These are phyloP conservation scores for Oreochromis aureus DNA, from an alignment of 2,113 vertebrate genomes.

Conservation along the genomic window DNA sequence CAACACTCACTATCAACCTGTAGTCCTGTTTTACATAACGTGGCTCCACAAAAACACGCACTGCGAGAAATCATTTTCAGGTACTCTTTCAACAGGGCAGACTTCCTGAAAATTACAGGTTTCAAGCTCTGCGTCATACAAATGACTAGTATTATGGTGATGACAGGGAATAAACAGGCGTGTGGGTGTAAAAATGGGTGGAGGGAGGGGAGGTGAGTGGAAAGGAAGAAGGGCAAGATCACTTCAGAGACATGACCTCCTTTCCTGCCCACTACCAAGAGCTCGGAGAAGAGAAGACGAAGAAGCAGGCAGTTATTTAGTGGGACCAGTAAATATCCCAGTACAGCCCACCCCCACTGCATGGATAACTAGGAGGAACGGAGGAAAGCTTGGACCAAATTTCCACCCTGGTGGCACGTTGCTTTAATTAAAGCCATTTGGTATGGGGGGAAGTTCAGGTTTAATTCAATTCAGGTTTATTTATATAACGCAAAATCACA, in stretches of 20 bases:
- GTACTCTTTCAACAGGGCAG: slow-evolving; percentile 10
- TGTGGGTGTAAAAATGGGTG: slow-evolving; percentile 17
- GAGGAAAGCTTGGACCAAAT: background rate
- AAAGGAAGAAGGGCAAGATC: background rate
- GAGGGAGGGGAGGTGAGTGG: background rate
- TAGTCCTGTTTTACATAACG: background rate
- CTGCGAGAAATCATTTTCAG: background rate
- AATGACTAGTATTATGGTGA: slow-evolving; percentile 59
- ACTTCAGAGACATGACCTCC: slow-evolving; percentile 5
- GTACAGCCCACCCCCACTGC: background rate
- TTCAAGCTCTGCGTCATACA: slow-evolving; percentile 21
- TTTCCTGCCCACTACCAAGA: background rate
- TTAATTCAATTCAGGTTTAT: background rate
- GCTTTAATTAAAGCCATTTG: background rate
- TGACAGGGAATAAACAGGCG: slow-evolving; percentile 42
- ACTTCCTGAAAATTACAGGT: slow-evolving; percentile 47
- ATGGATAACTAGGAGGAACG: background rate
- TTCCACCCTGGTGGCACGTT: background rate
- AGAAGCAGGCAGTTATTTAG: background rate
- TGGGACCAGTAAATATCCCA: background rate
- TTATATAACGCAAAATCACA: background rate
- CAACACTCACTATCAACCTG: background rate
- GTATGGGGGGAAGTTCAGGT: background rate
- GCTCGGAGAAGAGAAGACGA: background rate
- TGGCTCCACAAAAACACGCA: background rate